A percentile compares a stretch with the other conserved stretches of the same genome.
Evolutionary conservation across 2,113 vertebrate genomes (phyloP).

Genomic region (Varanus salvator): DNA sequence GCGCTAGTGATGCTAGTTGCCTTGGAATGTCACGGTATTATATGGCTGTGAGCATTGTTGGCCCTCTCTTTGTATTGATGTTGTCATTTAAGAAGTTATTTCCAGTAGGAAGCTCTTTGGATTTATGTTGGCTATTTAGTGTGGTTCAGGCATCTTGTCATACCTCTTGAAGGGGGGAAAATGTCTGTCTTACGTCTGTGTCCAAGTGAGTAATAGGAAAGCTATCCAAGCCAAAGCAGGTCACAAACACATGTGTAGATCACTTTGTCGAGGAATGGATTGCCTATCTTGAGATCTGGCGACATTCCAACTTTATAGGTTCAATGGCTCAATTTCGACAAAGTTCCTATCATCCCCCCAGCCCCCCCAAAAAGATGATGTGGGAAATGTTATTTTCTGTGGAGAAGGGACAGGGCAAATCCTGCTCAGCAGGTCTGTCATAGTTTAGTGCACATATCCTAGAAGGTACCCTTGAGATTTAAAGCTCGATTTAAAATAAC

Average conservation of each 20-base stretch:
- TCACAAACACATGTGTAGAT: conserved; percentile 12
- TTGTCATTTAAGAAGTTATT: conserved; percentile 26
- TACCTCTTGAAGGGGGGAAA: neutral
- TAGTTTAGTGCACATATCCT: neutral
- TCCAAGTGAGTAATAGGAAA: conserved; percentile 19
- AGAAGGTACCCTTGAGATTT: neutral
- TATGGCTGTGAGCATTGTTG: neutral
- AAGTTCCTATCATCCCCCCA: neutral
- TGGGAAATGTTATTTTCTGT: no score
- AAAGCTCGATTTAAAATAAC: neutral
- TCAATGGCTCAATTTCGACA: neutral
- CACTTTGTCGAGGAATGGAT: neutral
- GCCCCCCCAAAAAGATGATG: no score
- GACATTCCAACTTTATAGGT: neutral
- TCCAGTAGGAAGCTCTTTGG: neutral
- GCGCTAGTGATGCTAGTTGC: neutral
- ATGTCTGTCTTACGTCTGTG: conserved; percentile 4
- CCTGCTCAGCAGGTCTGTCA: neutral
- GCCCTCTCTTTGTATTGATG: conserved; percentile 2
- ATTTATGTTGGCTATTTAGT: conserved; percentile 16
- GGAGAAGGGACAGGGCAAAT: neutral
- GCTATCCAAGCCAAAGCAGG: neutral
- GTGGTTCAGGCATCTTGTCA: neutral
- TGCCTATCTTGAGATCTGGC: neutral
- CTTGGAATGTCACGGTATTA: conserved; percentile 15